Conservation (phyloP, 2,113 vertebrate species). For the Xenotilapia longispinis region DNA sequence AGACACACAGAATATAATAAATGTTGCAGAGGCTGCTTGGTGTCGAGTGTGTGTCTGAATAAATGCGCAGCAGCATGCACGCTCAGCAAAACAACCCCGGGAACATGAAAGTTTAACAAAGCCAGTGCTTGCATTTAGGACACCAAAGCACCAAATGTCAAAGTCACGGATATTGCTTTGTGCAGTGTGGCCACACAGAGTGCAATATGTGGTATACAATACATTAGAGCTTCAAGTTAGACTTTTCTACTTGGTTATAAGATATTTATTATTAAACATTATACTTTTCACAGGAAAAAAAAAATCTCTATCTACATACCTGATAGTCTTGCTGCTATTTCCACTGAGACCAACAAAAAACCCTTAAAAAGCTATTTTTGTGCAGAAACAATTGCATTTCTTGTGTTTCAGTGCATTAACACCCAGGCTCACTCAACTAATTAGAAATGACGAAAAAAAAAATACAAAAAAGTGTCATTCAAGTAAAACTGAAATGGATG, state of each 20-base stretch:
- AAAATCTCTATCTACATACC: neutral
- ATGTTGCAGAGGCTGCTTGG: neutral
- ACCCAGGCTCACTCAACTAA: neutral
- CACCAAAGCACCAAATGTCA: neutral
- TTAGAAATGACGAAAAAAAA: neutral
- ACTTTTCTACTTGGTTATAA: neutral
- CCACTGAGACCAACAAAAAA: neutral
- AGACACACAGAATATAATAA: neutral
- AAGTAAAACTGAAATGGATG: neutral
- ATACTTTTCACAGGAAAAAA: neutral
- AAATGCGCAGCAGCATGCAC: neutral
- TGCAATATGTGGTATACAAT: neutral
- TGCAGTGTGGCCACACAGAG: neutral
- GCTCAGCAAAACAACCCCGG: neutral
- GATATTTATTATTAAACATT: neutral
- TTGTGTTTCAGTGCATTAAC: neutral
- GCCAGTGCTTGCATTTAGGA: neutral
- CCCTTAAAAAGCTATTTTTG: neutral
- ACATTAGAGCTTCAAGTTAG: neutral
- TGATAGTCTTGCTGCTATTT: neutral
- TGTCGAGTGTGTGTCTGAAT: neutral
- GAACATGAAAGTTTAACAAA: constrained; percentile 29
- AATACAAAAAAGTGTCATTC: neutral
- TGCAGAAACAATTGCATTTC: neutral
- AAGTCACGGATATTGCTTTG: neutral